A percentile compares a stretch with the other conserved stretches of the same genome.
Evolutionary conservation across 2,797 vertebrate species (phyloP).

Genomic region (Saxicola maurus): DNA sequence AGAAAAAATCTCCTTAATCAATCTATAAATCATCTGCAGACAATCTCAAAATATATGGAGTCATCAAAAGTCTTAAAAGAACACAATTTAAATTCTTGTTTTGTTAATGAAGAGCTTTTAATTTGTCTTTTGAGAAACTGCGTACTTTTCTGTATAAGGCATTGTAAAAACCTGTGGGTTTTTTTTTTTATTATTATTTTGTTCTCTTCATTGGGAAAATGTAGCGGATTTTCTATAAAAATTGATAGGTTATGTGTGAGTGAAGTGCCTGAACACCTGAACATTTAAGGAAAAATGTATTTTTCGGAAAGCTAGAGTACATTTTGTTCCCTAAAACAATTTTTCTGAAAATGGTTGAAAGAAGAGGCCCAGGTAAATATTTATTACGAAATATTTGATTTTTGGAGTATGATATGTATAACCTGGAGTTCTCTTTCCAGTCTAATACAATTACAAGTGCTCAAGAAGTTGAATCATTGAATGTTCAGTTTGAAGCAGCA

Average conservation of each 20-base stretch:
- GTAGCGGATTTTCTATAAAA: not conserved
- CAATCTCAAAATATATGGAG: not conserved
- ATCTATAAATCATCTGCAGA: not conserved
- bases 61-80: not conserved
- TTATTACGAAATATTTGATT: not conserved
- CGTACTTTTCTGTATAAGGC: not conserved
- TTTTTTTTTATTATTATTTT: too few species aligned
- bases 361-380: not conserved
- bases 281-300: not conserved
- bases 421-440: conserved; percentile 66
- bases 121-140: not conserved
- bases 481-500: conserved; percentile 69
- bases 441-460: conserved; percentile 76
- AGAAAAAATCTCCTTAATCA: not conserved
- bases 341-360: not conserved
- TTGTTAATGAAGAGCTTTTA: not conserved
- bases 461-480: conserved; percentile 74
- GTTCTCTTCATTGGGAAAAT: not conserved
- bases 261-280: not conserved
- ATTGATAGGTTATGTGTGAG: not conserved
- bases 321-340: not conserved
- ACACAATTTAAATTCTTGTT: not conserved
- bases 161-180: not conserved
- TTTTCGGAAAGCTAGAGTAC: not conserved
- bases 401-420: not conserved